A percentile compares a stretch with the other conserved stretches of the same genome.
These are phyloP conservation scores for Pipistrellus pipistrellus DNA, from an alignment of 2,797 vertebrate species.

Conservation along the genomic window DNA sequence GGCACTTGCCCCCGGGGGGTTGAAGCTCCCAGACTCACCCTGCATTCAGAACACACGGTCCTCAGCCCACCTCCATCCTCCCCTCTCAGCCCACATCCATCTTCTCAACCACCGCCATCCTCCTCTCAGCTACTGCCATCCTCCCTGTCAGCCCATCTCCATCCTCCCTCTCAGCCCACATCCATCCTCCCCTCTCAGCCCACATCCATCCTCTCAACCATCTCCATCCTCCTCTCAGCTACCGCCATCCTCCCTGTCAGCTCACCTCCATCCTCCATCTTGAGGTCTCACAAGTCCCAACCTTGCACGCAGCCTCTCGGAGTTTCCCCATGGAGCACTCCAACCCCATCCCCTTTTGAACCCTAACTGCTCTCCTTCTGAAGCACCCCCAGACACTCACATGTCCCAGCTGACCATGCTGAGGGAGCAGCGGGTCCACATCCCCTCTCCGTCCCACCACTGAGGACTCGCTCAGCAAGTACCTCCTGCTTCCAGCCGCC, in stretches of 20 bases:
- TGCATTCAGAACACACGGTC: background rate
- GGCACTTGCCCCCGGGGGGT: background rate
- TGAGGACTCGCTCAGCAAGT: background rate
- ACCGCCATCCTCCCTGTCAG: too few relatives aligned
- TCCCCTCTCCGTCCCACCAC: background rate
- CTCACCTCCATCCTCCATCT: background rate
- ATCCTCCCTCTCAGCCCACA: too few relatives aligned
- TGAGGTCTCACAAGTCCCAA: background rate
- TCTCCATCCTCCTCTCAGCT: too few relatives aligned
- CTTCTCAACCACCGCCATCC: too few relatives aligned
- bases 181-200: too few relatives aligned
- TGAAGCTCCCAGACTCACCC: fast-evolving
- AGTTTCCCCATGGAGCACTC: background rate
- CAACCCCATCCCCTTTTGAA: background rate
- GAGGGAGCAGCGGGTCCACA: background rate
- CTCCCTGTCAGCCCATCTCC: too few relatives aligned
- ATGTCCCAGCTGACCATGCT: background rate
- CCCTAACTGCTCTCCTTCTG: background rate
- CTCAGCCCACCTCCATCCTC: too few relatives aligned
- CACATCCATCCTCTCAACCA: too few relatives aligned
- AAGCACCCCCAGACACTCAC: background rate
- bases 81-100: too few relatives aligned
- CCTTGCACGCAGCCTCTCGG: background rate
- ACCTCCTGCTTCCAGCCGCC: background rate
- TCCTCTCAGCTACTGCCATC: too few relatives aligned